Evolutionary conservation across 2,888 invertebrate genomes (phyloP).

Genomic region (Venusia cambrica): DNA sequence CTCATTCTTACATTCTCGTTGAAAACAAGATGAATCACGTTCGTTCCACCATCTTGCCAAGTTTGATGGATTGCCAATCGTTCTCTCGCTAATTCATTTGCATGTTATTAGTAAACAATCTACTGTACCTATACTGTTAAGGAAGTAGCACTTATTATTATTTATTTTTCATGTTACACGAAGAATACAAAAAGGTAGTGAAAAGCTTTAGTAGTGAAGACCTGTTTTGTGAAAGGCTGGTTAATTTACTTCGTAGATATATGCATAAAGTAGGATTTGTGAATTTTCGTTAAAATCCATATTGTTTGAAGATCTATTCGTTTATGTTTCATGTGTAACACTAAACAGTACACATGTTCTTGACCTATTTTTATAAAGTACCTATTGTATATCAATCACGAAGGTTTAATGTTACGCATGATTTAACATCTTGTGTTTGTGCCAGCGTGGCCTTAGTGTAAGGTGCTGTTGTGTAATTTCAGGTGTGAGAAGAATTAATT

Average conservation of each 20-base stretch:
- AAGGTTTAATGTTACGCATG: constrained; percentile 27
- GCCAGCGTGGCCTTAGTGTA: constrained; percentile 23
- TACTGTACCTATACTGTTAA: too few species aligned
- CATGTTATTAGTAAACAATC: constrained; percentile 7
- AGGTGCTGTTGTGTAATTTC: constrained; percentile 23
- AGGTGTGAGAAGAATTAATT: constrained; percentile 21
- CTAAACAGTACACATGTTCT: constrained; percentile 31
- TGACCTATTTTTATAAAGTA: constrained; percentile 32
- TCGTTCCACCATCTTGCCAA: neutral
- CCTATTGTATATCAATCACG: constrained; percentile 21
- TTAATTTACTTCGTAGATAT: too few species aligned
- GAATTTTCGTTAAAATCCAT: constrained; percentile 7
- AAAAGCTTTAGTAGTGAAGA: too few species aligned
- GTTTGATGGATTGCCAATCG: constrained; percentile 8
- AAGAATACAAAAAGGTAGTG: too few species aligned
- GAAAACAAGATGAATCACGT: constrained; percentile 16
- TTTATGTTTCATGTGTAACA: constrained; percentile 21
- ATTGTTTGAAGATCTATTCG: constrained; percentile 4
- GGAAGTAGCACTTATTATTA: too few species aligned
- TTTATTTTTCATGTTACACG: too few species aligned
- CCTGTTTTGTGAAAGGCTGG: too few species aligned
- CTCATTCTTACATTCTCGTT: too few species aligned
- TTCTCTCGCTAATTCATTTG: neutral
- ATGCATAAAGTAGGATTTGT: neutral
- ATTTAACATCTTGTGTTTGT: constrained; percentile 20